These are phyloP conservation scores for Zaprionus obscuricornis DNA, from an alignment of 2,888 invertebrate genomes.

Conservation along the genomic window DNA sequence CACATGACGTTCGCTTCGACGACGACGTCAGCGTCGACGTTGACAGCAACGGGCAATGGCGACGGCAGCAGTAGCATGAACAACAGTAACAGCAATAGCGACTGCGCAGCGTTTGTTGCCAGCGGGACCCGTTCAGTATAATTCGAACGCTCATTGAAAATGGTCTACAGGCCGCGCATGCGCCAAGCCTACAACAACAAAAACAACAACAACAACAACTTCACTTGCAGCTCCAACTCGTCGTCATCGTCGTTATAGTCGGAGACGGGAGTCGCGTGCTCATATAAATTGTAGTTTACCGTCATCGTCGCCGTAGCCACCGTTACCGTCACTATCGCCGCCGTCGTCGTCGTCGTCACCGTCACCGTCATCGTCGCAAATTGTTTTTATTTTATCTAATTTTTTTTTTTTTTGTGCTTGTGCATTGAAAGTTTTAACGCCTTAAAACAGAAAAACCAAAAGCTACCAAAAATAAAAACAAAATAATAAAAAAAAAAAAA, in stretches of 20 bases:
- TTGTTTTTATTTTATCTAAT: conserved; percentile 1
- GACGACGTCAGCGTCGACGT: conserved; percentile 7
- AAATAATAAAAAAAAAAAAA: too few relatives aligned
- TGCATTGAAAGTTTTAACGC: conserved; percentile 40
- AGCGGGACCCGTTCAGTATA: conserved; percentile 58
- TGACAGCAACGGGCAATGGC: conserved; percentile 9
- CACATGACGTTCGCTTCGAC: conserved; percentile 2
- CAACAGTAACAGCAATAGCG: conserved; percentile 1
- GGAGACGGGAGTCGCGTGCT: conserved; percentile 40
- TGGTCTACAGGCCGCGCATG: conserved; percentile 73
- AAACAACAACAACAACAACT: conserved; percentile 13
- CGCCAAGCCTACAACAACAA: conserved; percentile 48
- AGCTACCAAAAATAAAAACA: too few relatives aligned
- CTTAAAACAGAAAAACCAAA: too few relatives aligned
- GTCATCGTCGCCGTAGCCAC: too few relatives aligned
- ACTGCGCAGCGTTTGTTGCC: conserved; percentile 23
- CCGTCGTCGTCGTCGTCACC: too few relatives aligned
- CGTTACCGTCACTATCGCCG: too few relatives aligned
- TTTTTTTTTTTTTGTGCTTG: too few relatives aligned
- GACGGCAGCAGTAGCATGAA: too few relatives aligned
- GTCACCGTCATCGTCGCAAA: conserved; percentile 25
- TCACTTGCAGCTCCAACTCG: conserved; percentile 37
- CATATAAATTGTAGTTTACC: conserved; percentile 20
- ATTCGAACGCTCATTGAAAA: conserved; percentile 75
- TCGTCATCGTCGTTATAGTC: conserved; percentile 7